Evolutionary conservation across 1,140 invertebrate genomes (phyloP), one percentile per base, ranked within the genome.

Genomic region (Lamellibrachia luymesi): DNA sequence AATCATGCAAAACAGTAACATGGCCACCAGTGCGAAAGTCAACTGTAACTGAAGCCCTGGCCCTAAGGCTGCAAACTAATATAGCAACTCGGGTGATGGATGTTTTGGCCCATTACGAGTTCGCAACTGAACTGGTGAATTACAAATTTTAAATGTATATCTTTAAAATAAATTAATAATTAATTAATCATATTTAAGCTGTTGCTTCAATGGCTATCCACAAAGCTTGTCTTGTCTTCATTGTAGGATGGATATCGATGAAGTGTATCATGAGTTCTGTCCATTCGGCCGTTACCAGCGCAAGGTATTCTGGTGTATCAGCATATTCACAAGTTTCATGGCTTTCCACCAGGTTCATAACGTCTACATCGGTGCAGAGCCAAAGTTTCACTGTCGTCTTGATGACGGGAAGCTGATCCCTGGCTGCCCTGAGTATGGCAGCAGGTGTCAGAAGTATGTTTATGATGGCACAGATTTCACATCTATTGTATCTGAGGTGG

Each of bases 201-300:
- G 17, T 56, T 56, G 52, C 52, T 80, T 22, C 64, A 38, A 22
- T 80, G 64, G 13, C 64, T 38, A 17, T 80, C 13, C 64, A 80
- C 8, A 80, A 8, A 80, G 6, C 25, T 80, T 80, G 13, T 80
- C 17, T 22, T n/a, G 25, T 25, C 27, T 50, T 91, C 27, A n/a
- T 64, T 50, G 49, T 13, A 93, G 49, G 17, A 94, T 94, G 94
- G 94, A 94, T 80, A 92, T 94, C 49, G 94, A 94, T 27, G 93
- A 94, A 38, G 94, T 94, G 7, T 93, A 93, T 50, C 27, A 56
- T 22, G 50, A 92, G 27, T 92, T 94, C 64, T 93, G 94, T 25
- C 93, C 94, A 91, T 94, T 94, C 50, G 94, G 94, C 38, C 56
- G 13, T 52, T 49, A 91, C 89, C 94, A 94, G 92, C 92, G 80